Evolutionary conservation across 2,113 vertebrate species (phyloP).

Genomic region (western clawed frog (Xenopus tropicalis)): UCB_Xtro_10.0 CM004446.2:25554501-25555000

Average conservation of each 20-base stretch:
- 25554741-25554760: background rate
- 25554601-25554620: background rate
- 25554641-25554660: background rate
- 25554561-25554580: background rate
- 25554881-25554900: too few species aligned
- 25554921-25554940: too few species aligned
- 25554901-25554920: too few species aligned
- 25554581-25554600: background rate
- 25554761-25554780: background rate
- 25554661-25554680: background rate
- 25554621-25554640: background rate
- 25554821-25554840: too few species aligned
- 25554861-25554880: too few species aligned
- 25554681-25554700: background rate
- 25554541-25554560: conserved; percentile 17
- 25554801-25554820: too few species aligned
- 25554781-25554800: too few species aligned
- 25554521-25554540: conserved; percentile 2
- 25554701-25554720: background rate
- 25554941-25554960: too few species aligned
- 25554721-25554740: background rate
- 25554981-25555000: too few species aligned
- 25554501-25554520: background rate
- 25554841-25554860: too few species aligned
- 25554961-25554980: too few species aligned